These are phyloP conservation scores for Chaetura pelagica DNA, from an alignment of 2,113 vertebrate species.

Conservation along the genomic window DNA sequence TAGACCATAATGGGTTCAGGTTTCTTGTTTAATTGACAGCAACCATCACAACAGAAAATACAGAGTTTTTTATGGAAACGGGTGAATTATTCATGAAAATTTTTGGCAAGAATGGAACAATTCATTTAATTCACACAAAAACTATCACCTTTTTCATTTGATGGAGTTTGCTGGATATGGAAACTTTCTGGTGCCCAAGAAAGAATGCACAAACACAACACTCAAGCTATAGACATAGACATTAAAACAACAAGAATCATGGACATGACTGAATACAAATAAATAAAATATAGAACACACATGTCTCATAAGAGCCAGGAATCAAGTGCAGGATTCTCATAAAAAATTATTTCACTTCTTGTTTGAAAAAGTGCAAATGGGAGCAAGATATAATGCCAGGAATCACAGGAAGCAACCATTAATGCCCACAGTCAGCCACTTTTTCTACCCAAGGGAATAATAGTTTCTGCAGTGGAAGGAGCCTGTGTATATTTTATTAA, in stretches of 20 bases:
- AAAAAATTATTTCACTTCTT: constrained; percentile 54
- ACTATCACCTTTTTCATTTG: background rate
- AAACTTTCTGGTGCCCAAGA: background rate
- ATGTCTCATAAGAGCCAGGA: constrained; percentile 5
- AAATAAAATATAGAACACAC: constrained; percentile 68
- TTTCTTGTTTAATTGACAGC: background rate
- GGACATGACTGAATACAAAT: constrained; percentile 50
- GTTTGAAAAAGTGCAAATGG: constrained; percentile 59
- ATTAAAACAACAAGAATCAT: background rate
- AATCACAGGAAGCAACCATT: constrained; percentile 55
- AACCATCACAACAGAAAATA: background rate
- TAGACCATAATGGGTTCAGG: background rate
- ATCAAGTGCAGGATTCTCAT: constrained; percentile 31
- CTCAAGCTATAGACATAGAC: background rate
- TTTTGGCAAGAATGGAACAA: background rate
- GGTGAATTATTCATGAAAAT: background rate
- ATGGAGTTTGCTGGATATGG: background rate
- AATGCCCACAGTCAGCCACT: constrained; percentile 54
- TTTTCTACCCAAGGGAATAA: constrained; percentile 64
- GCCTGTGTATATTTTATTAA: constrained; percentile 71
- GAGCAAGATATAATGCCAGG: constrained; percentile 45
- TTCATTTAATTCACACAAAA: constrained; percentile 22
- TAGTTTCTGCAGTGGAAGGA: constrained; percentile 57
- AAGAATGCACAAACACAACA: background rate
- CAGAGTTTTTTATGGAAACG: background rate